phyloP scores from a whole-genome alignment of 2,888 invertebrate species.

The Pyrochroa serraticornis region DNA sequence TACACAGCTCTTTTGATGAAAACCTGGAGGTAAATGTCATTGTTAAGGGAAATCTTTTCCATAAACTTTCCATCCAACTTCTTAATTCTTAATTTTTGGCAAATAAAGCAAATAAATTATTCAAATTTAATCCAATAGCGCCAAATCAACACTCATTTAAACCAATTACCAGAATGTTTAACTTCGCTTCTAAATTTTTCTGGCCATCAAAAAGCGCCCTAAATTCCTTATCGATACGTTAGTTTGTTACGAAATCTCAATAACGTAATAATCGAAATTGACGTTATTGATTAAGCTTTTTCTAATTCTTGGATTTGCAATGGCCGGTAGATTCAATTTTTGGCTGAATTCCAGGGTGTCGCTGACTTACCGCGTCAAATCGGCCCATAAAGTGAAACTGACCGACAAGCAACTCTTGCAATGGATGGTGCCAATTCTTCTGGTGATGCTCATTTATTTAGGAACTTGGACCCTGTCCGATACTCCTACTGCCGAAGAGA shows the following conservation, averaged over 20 bases:
- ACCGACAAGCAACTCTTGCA: slow-evolving; percentile 91
- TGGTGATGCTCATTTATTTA: slow-evolving; percentile 87
- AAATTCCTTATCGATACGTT: too few species aligned
- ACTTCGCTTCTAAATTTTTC: neutral
- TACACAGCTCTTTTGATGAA: slow-evolving; percentile 93
- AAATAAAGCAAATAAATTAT: neutral
- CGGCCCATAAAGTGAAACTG: slow-evolving; percentile 89
- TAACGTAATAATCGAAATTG: too few species aligned
- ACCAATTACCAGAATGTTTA: neutral
- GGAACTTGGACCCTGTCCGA: slow-evolving; percentile 90
- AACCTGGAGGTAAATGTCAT: slow-evolving; percentile 80
- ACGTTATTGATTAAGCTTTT: too few species aligned
- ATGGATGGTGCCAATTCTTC: slow-evolving; percentile 91
- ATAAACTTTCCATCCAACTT: too few species aligned
- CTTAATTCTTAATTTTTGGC: neutral
- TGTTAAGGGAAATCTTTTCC: too few species aligned
- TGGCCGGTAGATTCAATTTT: too few species aligned
- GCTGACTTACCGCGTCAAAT: slow-evolving; percentile 89
- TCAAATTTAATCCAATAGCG: too few species aligned
- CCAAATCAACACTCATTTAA: neutral
- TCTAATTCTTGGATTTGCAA: too few species aligned
- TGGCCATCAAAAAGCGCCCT: too few species aligned
- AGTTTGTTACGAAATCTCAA: too few species aligned
- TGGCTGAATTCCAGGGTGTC: slow-evolving; percentile 79
- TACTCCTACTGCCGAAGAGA: slow-evolving; percentile 82